A percentile compares a stretch with the other conserved stretches of the same genome.
These are phyloP conservation scores for Apis laboriosa DNA, from an alignment of 1,140 invertebrate species.

Conservation along the genomic window DNA sequence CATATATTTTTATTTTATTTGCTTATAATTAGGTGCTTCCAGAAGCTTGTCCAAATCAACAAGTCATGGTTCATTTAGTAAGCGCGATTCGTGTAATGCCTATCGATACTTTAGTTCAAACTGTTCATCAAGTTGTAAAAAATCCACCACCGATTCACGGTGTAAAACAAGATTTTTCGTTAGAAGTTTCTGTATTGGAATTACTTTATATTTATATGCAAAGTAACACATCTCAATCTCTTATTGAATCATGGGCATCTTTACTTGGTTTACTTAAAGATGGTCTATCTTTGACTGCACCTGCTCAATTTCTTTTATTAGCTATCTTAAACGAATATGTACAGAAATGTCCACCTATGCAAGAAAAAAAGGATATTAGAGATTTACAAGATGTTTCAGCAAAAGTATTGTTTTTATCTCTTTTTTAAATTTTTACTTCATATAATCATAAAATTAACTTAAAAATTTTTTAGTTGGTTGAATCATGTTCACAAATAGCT, in stretches of 20 bases:
- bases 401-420: constrained; percentile 78
- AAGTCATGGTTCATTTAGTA: constrained; percentile 90
- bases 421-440: neutral
- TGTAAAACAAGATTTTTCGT: constrained; percentile 83
- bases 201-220: constrained; percentile 89
- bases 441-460: constrained; percentile 11
- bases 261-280: constrained; percentile 91
- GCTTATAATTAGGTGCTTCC: constrained; percentile 82
- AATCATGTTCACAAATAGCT: constrained; percentile 92
- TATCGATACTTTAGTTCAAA: constrained; percentile 92
- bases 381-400: constrained; percentile 90
- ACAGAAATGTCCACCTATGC: constrained; percentile 88
- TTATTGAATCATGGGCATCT: constrained; percentile 91
- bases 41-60: constrained; percentile 87
- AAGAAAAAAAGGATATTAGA: constrained; percentile 91
- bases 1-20: constrained; percentile 23
- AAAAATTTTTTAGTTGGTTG: constrained; percentile 84
- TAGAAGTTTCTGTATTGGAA: constrained; percentile 84
- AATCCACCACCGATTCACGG: constrained; percentile 87
- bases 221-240: constrained; percentile 84
- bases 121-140: constrained; percentile 90
- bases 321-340: constrained; percentile 93
- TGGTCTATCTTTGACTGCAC: constrained; percentile 85
- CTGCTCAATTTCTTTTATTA: constrained; percentile 91
- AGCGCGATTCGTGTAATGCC: constrained; percentile 92